Evolutionary conservation across 2,797 vertebrate species (phyloP).

Genomic region (Arnoldichthys spilopterus): DNA sequence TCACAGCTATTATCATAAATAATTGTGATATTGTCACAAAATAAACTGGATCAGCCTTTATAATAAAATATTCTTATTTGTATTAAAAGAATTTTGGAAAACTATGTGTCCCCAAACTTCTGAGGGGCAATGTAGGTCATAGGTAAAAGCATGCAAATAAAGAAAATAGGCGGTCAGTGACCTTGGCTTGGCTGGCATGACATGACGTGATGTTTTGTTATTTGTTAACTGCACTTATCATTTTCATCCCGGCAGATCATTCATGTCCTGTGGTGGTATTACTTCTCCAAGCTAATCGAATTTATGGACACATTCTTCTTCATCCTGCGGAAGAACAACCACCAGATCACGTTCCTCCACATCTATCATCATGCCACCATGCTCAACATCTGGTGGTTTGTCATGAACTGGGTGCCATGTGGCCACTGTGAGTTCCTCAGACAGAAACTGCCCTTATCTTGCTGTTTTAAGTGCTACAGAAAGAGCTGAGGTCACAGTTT

Average conservation of each 20-base stretch:
- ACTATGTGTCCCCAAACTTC: background rate
- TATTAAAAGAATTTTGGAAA: background rate
- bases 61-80: background rate
- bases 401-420: constrained; percentile 98
- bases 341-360: constrained; percentile 96
- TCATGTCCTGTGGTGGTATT: constrained; percentile 96
- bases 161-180: background rate
- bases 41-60: background rate
- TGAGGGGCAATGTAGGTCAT: background rate
- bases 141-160: background rate
- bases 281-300: constrained; percentile 97
- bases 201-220: background rate
- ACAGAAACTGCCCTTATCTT: background rate
- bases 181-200: background rate
- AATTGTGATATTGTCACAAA: background rate
- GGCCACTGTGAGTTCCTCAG: constrained; percentile 91
- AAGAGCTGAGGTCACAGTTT: constrained; percentile 44
- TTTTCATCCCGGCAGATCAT: constrained; percentile 80
- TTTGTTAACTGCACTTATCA: background rate
- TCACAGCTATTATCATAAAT: no score
- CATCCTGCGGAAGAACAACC: constrained; percentile 94
- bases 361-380: constrained; percentile 94
- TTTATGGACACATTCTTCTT: constrained; percentile 99
- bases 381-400: constrained; percentile 99
- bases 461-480: constrained; percentile 34